Conservation (phyloP, 2,113 vertebrate species). For the Ameiurus melas region DNA sequence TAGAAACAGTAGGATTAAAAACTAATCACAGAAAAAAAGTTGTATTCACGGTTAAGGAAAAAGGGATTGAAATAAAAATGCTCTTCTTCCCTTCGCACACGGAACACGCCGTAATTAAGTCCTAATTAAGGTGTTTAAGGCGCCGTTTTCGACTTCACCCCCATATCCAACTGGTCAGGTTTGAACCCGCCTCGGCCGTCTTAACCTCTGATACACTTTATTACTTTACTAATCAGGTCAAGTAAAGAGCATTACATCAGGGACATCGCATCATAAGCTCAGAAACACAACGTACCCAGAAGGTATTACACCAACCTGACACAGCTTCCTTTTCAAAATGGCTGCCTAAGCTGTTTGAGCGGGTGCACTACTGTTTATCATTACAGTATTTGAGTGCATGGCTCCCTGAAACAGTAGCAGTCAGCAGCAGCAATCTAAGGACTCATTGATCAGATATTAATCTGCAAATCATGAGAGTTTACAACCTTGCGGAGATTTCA, state of each 20-base stretch:
- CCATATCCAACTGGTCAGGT: not conserved
- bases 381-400: no score
- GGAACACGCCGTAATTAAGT: not conserved
- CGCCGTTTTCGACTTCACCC: not conserved
- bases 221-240: not conserved
- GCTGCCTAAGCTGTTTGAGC: no score
- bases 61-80: not conserved
- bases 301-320: not conserved
- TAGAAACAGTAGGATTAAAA: not conserved
- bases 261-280: not conserved
- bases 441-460: not conserved
- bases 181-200: not conserved
- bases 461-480: not conserved
- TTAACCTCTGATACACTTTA: not conserved
- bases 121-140: not conserved
- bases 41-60: not conserved
- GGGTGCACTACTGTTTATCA: no score
- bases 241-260: not conserved
- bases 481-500: not conserved
- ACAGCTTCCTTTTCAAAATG: not conserved
- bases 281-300: not conserved
- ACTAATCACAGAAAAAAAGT: not conserved
- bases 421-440: no score
- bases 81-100: not conserved
- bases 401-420: no score